These are phyloP conservation scores for Aphelenchoides bicaudatus DNA, from an alignment of 2,888 invertebrate genomes.

Conservation along the genomic window DNA sequence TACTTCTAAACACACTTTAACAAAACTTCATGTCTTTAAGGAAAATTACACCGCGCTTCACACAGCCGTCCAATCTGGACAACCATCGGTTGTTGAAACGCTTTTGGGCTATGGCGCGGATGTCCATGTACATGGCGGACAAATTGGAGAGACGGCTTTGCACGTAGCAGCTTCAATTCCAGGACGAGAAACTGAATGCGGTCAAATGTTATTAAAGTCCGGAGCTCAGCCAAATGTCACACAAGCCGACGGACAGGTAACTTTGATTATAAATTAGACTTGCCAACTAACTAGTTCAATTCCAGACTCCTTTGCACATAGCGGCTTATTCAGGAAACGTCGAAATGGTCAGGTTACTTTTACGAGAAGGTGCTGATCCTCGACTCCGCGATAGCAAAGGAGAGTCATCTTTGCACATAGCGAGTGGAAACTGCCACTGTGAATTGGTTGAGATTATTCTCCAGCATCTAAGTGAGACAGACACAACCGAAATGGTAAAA, in stretches of 20 bases:
- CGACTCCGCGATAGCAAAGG: conserved; percentile 67
- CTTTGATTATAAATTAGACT: no score
- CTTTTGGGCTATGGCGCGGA: conserved; percentile 92
- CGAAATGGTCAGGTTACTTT: conserved; percentile 74
- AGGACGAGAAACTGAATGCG: conserved; percentile 76
- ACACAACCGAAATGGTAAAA: conserved; percentile 40
- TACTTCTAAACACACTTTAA: conserved; percentile 57
- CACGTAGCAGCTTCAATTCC: conserved; percentile 74
- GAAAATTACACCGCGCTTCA: conserved; percentile 96
- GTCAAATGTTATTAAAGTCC: conserved; percentile 91
- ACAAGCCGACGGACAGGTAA: conserved; percentile 87
- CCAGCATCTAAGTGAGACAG: conserved; percentile 68
- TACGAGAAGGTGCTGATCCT: conserved; percentile 92
- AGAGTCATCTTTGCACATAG: conserved; percentile 91
- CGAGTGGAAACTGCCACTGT: conserved; percentile 73
- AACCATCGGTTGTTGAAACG: conserved; percentile 59
- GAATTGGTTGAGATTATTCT: conserved; percentile 83
- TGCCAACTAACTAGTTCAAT: no score
- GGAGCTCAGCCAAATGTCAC: conserved; percentile 92
- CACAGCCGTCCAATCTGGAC: conserved; percentile 74
- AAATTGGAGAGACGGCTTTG: conserved; percentile 84
- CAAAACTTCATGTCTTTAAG: conserved; percentile 64
- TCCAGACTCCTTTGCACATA: conserved; percentile 93
- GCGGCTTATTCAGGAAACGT: conserved; percentile 88
- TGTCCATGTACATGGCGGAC: conserved; percentile 78